Conservation (phyloP, 2,888 invertebrate species). For the Cecidostiba fungosa region DNA sequence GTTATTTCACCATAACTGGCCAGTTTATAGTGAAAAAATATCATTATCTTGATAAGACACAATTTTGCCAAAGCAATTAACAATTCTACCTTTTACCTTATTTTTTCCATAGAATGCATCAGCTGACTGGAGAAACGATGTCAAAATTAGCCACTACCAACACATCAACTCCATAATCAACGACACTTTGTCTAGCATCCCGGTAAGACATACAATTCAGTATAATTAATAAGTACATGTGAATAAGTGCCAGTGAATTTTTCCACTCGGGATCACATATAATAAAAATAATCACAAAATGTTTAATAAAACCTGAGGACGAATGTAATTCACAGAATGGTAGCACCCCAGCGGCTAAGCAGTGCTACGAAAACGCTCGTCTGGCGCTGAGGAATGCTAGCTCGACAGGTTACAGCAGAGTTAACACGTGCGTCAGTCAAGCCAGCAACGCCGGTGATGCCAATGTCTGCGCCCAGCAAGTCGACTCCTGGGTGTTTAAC, state of each 20-base stretch:
- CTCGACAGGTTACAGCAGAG: not conserved
- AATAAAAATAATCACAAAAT: not conserved
- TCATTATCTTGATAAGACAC: too few relatives aligned
- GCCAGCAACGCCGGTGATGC: not conserved
- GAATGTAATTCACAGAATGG: not conserved
- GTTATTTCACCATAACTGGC: too few relatives aligned
- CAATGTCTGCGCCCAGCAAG: conserved; percentile 14
- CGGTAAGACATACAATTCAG: not conserved
- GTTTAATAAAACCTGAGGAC: not conserved
- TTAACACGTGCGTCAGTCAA: not conserved
- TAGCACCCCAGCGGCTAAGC: not conserved
- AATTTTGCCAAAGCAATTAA: too few relatives aligned
- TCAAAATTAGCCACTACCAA: conserved; percentile 7
- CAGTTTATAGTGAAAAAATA: too few relatives aligned
- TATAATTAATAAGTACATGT: too few relatives aligned
- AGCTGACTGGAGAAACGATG: conserved; percentile 24
- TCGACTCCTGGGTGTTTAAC: not conserved
- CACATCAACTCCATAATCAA: conserved; percentile 19
- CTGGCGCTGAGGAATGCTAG: not conserved
- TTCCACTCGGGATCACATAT: too few relatives aligned
- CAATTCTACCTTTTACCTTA: too few relatives aligned
- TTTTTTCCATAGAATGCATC: conserved; percentile 19
- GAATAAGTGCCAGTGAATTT: too few relatives aligned
- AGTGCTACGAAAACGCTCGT: conserved; percentile 2
- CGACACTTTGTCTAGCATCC: not conserved